Evolutionary conservation across 2,113 vertebrate species (phyloP).

Genomic region (Chrysochloris asiatica): DNA sequence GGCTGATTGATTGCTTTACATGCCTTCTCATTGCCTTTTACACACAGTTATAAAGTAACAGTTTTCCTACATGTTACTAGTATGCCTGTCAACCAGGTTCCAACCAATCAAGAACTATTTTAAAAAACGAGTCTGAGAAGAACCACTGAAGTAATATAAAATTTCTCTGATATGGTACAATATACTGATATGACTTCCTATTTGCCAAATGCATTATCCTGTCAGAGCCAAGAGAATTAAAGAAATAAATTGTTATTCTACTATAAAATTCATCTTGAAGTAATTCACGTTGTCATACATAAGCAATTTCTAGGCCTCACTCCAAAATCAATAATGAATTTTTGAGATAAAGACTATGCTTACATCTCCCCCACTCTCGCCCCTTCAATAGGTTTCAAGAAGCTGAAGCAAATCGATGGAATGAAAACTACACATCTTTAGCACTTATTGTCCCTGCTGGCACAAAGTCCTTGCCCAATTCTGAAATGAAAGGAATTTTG

Average conservation of each 20-base stretch:
- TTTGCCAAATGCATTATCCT: conserved; percentile 24
- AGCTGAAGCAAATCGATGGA: neutral
- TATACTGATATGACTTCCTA: neutral
- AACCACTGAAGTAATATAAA: neutral
- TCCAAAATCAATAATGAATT: neutral
- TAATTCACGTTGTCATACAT: neutral
- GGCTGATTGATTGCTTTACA: neutral
- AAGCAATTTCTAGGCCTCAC: neutral
- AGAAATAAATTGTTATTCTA: neutral
- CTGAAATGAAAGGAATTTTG: neutral
- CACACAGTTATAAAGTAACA: neutral
- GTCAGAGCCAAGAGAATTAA: neutral
- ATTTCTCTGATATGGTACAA: conserved; percentile 18
- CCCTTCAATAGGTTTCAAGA: neutral
- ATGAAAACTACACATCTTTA: neutral
- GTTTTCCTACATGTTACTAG: neutral
- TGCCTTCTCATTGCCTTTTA: conserved; percentile 11
- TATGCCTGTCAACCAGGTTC: conserved; percentile 7
- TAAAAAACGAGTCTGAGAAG: neutral
- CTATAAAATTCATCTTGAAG: conserved; percentile 15
- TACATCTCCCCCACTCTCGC: neutral
- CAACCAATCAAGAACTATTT: neutral
- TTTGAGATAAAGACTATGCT: neutral
- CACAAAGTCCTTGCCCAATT: neutral
- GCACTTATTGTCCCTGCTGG: too few species aligned